Percentiles rank a stretch among this genome's conserved stretches.
These are phyloP conservation scores for Perca schrenkii DNA, from an alignment of 2,113 vertebrate genomes.

Conservation along the genomic window DNA sequence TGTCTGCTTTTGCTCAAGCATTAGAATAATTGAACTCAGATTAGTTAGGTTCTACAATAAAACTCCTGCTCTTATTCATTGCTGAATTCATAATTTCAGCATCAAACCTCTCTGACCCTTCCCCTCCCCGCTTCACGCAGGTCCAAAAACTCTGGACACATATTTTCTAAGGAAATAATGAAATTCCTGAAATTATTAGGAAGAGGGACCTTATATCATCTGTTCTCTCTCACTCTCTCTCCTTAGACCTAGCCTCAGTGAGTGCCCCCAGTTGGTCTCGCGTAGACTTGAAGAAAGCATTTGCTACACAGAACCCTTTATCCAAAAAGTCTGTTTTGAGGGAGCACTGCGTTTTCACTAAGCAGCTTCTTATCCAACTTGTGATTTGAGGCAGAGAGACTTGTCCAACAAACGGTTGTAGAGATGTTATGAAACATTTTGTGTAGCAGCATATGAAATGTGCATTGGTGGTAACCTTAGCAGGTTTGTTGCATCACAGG, in stretches of 20 bases:
- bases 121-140: constrained; percentile 42
- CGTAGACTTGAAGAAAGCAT: constrained; percentile 43
- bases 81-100: constrained; percentile 65
- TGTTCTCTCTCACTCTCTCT: constrained; percentile 51
- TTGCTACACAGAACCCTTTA: constrained; percentile 50
- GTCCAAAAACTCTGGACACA: constrained; percentile 79
- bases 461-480: constrained; percentile 50
- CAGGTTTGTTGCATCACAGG: constrained; percentile 34
- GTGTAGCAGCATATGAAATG: constrained; percentile 43
- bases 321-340: constrained; percentile 54
- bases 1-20: constrained; percentile 1
- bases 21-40: constrained; percentile 63
- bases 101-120: constrained; percentile 57
- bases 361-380: constrained; percentile 39
- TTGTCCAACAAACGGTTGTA: constrained; percentile 30
- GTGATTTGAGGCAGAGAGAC: constrained; percentile 38
- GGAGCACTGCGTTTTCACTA: constrained; percentile 49
- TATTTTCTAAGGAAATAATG: constrained; percentile 85
- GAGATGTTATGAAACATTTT: constrained; percentile 60
- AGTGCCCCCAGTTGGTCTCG: constrained; percentile 48
- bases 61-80: constrained; percentile 50
- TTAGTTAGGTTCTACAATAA: constrained; percentile 50
- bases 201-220: constrained; percentile 81
- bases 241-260: constrained; percentile 48
- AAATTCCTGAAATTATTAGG: constrained; percentile 86